These are phyloP conservation scores for Epinotia demarniana DNA, from an alignment of 2,888 invertebrate genomes.

Conservation along the genomic window DNA sequence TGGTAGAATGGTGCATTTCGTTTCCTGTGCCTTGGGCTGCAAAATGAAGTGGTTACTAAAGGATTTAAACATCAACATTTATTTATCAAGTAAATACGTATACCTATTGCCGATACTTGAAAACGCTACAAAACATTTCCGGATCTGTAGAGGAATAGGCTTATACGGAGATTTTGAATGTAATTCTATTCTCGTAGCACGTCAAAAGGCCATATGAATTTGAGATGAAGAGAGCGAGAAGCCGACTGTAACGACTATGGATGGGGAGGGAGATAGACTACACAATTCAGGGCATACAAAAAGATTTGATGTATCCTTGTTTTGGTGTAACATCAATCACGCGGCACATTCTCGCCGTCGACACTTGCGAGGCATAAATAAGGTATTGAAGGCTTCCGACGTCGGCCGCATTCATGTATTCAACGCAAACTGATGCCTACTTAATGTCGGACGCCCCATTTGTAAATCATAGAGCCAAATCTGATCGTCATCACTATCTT, in stretches of 20 bases:
- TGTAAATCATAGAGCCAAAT: conserved; percentile 54
- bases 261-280: conserved; percentile 55
- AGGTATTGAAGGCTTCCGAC: conserved; percentile 71
- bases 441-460: conserved; percentile 65
- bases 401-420: conserved; percentile 71
- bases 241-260: conserved; percentile 48
- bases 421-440: conserved; percentile 64
- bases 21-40: conserved; percentile 77
- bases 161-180: conserved; percentile 30
- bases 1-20: conserved; percentile 77
- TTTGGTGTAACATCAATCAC: conserved; percentile 74
- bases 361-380: conserved; percentile 72
- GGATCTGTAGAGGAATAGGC: conserved; percentile 11
- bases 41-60: conserved; percentile 73
- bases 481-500: conserved; percentile 56
- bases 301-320: conserved; percentile 70
- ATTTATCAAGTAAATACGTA: conserved; percentile 8
- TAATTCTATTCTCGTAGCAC: conserved; percentile 31
- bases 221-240: conserved; percentile 31
- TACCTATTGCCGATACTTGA: conserved; percentile 3
- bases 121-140: conserved; percentile 1
- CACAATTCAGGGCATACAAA: conserved; percentile 61
- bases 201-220: conserved; percentile 38
- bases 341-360: conserved; percentile 65
- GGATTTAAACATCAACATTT: conserved; percentile 61